A percentile compares a stretch with the other conserved stretches of the same genome.
Conservation (phyloP, 2,113 vertebrate genomes). For the Salvelinus namaycush region DNA sequence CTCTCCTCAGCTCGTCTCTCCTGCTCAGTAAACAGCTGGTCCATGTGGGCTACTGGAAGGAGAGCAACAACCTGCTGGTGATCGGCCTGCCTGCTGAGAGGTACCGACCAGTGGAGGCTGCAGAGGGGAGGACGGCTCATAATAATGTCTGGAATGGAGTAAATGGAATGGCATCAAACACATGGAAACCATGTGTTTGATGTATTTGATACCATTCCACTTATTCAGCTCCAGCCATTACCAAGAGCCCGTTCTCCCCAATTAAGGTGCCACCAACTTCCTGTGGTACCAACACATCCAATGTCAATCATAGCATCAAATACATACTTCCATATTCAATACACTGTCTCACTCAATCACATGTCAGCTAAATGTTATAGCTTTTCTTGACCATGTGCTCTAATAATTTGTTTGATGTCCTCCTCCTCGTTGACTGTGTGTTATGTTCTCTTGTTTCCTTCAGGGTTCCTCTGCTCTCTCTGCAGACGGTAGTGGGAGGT, state of each 20-base stretch:
- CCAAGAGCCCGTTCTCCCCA: no score
- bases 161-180: no score
- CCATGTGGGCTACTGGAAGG: constrained; percentile 95
- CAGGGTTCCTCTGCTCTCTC: constrained; percentile 87
- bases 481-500: constrained; percentile 84
- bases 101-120: constrained; percentile 84
- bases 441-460: constrained; percentile 1
- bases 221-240: no score
- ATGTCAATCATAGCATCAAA: not conserved
- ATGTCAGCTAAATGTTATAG: constrained; percentile 42
- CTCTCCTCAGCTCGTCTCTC: constrained; percentile 84
- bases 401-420: constrained; percentile 29
- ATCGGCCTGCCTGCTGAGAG: constrained; percentile 90
- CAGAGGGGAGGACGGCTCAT: constrained; percentile 62
- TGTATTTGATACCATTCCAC: no score
- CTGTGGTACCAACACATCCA: not conserved
- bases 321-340: constrained; percentile 55
- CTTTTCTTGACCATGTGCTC: no score
- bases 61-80: constrained; percentile 84
- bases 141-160: no score
- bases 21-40: constrained; percentile 85
- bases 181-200: no score
- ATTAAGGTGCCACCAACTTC: no score
- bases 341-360: constrained; percentile 10
- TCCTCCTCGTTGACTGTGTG: not conserved